These are phyloP conservation scores for Lethrus apterus DNA, from an alignment of 1,140 invertebrate species.

Conservation along the genomic window DNA sequence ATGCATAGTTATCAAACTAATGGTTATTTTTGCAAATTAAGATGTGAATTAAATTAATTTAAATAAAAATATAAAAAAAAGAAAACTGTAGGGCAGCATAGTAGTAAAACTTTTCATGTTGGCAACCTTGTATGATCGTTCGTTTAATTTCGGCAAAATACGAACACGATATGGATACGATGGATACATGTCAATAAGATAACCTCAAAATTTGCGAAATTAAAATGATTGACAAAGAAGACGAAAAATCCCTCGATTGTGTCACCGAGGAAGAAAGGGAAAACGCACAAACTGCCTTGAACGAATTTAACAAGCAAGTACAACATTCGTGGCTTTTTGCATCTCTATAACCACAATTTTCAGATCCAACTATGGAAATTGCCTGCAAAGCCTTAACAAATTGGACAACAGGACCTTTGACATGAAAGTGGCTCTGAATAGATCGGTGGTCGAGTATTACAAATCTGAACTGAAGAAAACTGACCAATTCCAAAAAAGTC, in stretches of 20 bases:
- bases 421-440: conserved; percentile 66
- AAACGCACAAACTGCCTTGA: conserved; percentile 31
- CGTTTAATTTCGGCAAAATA: too few relatives aligned
- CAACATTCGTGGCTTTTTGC: conserved; percentile 3
- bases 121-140: too few relatives aligned
- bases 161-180: too few relatives aligned
- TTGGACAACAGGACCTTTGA: conserved; percentile 54
- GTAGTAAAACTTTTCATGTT: too few relatives aligned
- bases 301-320: conserved; percentile 36
- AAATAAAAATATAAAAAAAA: too few relatives aligned
- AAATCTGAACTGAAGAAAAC: conserved; percentile 62
- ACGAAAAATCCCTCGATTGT: conserved; percentile 19
- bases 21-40: too few relatives aligned
- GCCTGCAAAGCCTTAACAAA: conserved; percentile 52
- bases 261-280: conserved; percentile 35
- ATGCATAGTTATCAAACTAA: too few relatives aligned
- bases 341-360: conserved; percentile 16
- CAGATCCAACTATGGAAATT: conserved; percentile 46
- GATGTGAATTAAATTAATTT: too few relatives aligned
- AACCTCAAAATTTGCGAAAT: too few relatives aligned
- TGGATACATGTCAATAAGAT: too few relatives aligned
- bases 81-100: too few relatives aligned
- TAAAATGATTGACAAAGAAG: conserved; percentile 26
- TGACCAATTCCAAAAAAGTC: conserved; percentile 59
- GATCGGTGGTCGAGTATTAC: conserved; percentile 64